phyloP scores from a whole-genome alignment of 2,797 vertebrate genomes.

The Streptopelia turtur region DNA sequence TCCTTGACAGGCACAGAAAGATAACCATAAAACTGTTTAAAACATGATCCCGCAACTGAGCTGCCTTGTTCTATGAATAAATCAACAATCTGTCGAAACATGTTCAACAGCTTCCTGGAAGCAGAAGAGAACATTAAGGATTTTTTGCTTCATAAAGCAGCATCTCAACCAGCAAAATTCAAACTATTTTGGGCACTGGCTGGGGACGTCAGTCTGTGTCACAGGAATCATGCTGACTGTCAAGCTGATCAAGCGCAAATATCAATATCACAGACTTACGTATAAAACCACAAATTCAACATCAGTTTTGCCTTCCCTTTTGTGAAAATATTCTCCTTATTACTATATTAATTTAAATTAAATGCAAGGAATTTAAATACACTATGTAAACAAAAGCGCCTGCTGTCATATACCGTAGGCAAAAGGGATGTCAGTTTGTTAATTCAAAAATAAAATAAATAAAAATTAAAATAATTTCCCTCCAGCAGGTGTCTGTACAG shows the following conservation, averaged over 20 bases:
- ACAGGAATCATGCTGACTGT: background rate
- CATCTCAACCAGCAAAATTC: background rate
- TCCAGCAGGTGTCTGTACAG: background rate
- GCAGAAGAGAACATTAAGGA: background rate
- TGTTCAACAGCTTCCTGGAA: background rate
- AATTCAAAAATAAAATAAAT: background rate
- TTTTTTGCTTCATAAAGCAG: conserved; percentile 23
- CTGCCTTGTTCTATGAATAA: background rate
- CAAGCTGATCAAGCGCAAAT: background rate
- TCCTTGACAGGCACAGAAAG: background rate
- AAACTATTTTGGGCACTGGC: background rate
- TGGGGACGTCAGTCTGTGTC: background rate
- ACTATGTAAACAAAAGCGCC: background rate
- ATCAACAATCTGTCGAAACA: background rate
- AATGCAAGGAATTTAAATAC: background rate
- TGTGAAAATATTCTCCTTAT: background rate
- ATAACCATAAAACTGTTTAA: background rate
- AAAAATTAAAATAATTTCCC: background rate
- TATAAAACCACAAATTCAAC: background rate
- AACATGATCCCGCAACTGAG: background rate
- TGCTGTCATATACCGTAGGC: background rate
- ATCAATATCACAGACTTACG: background rate
- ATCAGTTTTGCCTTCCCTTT: background rate
- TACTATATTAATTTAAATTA: background rate
- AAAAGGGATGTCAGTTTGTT: background rate